A percentile compares a stretch with the other conserved stretches of the same genome.
phyloP scores from a whole-genome alignment of 1,140 invertebrate species.

The Ips nitidus region DNA sequence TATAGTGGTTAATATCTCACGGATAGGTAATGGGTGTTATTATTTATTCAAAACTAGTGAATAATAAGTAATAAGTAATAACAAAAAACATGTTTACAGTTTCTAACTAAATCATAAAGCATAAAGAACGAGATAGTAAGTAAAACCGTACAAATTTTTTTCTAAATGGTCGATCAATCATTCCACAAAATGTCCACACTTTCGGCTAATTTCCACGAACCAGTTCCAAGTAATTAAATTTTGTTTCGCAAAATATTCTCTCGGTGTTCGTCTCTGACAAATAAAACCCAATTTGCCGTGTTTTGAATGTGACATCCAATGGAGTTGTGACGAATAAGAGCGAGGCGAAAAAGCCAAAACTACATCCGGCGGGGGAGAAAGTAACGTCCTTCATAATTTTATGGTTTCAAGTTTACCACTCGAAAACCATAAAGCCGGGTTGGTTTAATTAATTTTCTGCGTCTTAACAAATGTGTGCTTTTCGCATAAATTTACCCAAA shows the following conservation, averaged over 20 bases:
- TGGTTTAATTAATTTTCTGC: not conserved
- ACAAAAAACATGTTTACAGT: no score
- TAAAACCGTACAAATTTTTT: no score
- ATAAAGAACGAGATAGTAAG: no score
- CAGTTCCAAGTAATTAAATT: conserved; percentile 1
- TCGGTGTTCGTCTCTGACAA: not conserved
- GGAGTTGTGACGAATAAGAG: not conserved
- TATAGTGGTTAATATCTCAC: no score
- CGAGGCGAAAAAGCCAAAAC: not conserved
- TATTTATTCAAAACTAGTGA: no score
- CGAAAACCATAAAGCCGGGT: not conserved
- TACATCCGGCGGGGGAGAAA: not conserved
- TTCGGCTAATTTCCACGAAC: not conserved
- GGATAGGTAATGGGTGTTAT: no score
- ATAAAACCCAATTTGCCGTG: not conserved
- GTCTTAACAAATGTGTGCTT: not conserved
- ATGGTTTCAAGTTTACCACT: not conserved
- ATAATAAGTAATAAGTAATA: no score
- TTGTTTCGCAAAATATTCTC: not conserved
- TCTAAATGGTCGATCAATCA: no score
- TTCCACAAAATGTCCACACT: not conserved
- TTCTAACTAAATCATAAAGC: no score
- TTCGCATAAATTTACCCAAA: conserved; percentile 4
- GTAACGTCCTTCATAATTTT: not conserved
- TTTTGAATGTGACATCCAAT: not conserved